Evolutionary conservation across 2,113 vertebrate species (phyloP), one percentile per base, ranked within the genome.

Genomic region (Otus sunia): DNA sequence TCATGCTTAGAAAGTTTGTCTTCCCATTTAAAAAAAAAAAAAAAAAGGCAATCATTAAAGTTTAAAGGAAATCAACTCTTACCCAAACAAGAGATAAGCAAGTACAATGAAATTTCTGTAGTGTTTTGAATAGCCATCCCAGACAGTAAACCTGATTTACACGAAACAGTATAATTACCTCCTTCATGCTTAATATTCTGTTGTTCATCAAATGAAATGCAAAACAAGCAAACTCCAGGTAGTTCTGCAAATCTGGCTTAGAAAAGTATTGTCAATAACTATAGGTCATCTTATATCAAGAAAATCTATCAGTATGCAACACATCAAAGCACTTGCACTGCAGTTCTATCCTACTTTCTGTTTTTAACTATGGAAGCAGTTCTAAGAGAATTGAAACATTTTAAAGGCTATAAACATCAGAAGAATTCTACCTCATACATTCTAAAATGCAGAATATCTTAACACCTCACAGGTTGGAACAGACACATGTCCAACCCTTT

Each of bases 321-420:
- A 93, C 74, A 96, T 96, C 72, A 98, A 97, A 97, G 84, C 93
- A 91, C 62, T 96, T 97, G n/a, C 59, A 83, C 87, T 95, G 56
- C 58, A 64, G 81, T 96, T 97, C 59, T 78, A 39, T 89, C 82
- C 85, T 72, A 91, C 50, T 91, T 50, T 75, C 50, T 92, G 21
- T 21, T 97, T 96, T 97, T 96, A 97, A 98, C 98, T 96, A 97
- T n/a, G 55, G 95, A 97, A 96, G 62, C 67, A 85, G 93, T 80
- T 94, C 80, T 71, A 76, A 90, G 92, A 95, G 55, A 97, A 97
- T 12, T 86, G 80, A 94, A 97, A 96, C 50, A 80, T 97, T 97
- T 97, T 97, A 87, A 97, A 95, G 60, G 78, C 80, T 96, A 71
- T 81, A 91, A 97, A 96, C 86, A 96, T 88, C 87, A 96, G 50